phyloP scores from a whole-genome alignment of 2,888 invertebrate genomes.

The Orthosia gracilis region DNA sequence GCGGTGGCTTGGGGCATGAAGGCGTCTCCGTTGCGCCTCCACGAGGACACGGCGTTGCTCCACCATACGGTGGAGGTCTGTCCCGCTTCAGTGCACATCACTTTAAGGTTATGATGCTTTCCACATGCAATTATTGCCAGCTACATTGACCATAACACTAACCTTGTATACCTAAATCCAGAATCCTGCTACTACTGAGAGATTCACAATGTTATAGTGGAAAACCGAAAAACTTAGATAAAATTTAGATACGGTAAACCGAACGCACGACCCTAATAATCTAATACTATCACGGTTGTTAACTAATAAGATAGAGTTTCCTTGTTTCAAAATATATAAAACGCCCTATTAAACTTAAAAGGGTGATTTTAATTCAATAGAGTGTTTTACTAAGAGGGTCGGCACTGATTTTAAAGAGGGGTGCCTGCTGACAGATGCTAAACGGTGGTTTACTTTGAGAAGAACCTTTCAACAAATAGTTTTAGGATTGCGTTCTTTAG shows the following conservation, averaged over 20 bases:
- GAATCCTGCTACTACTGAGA: neutral
- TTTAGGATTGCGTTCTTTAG: too few species aligned
- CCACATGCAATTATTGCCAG: neutral
- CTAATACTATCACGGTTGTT: neutral
- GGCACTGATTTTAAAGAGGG: slow-evolving; percentile 50
- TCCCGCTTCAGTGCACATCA: neutral
- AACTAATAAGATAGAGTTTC: slow-evolving; percentile 44
- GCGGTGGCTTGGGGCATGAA: too few species aligned
- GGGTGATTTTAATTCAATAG: slow-evolving; percentile 72
- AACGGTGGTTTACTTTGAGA: slow-evolving; percentile 39
- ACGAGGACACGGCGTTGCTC: too few species aligned
- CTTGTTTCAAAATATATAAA: slow-evolving; percentile 50
- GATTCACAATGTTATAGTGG: neutral
- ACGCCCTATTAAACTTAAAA: slow-evolving; percentile 63
- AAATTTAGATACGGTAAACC: neutral
- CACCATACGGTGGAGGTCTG: too few species aligned
- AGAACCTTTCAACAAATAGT: slow-evolving; percentile 5
- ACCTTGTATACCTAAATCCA: neutral
- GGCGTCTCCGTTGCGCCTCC: too few species aligned
- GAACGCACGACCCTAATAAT: neutral
- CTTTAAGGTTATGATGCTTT: neutral
- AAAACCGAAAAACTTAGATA: neutral
- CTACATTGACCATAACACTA: neutral
- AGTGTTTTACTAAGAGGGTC: slow-evolving; percentile 62
- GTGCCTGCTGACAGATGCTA: slow-evolving; percentile 45